phyloP scores from a whole-genome alignment of 2,888 invertebrate species.

The Cenopis cana region DNA sequence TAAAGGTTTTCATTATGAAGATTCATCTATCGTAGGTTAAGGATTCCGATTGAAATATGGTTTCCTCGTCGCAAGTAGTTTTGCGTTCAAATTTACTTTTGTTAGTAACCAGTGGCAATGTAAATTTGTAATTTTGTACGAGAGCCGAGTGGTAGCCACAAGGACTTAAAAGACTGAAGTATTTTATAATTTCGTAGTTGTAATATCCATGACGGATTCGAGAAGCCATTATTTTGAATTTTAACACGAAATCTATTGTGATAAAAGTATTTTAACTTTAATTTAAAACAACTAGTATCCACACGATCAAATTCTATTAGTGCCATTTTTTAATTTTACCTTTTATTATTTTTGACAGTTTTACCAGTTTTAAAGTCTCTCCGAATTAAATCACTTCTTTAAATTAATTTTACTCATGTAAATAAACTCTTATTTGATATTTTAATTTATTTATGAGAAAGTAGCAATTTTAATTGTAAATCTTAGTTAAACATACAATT shows the following conservation, averaged over 20 bases:
- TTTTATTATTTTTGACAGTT: slow-evolving; percentile 74
- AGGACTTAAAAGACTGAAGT: slow-evolving; percentile 81
- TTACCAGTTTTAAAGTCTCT: slow-evolving; percentile 58
- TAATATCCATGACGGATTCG: slow-evolving; percentile 72
- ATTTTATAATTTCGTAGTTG: slow-evolving; percentile 68
- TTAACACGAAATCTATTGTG: slow-evolving; percentile 74
- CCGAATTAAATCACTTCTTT: slow-evolving; percentile 55
- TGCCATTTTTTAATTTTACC: slow-evolving; percentile 67
- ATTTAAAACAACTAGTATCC: slow-evolving; percentile 62
- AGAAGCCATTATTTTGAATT: slow-evolving; percentile 69
- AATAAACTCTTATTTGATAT: slow-evolving; percentile 69
- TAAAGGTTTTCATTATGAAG: slow-evolving; percentile 27
- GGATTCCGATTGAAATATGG: slow-evolving; percentile 28
- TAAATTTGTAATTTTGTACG: slow-evolving; percentile 42
- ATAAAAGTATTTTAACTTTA: slow-evolving; percentile 77
- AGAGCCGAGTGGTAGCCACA: slow-evolving; percentile 62
- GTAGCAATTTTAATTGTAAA: slow-evolving; percentile 74
- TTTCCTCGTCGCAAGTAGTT: slow-evolving; percentile 18
- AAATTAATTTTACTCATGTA: slow-evolving; percentile 73
- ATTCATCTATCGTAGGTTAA: slow-evolving; percentile 34
- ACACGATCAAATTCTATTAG: slow-evolving; percentile 58
- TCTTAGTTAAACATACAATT: slow-evolving; percentile 71
- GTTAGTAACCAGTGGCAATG: slow-evolving; percentile 31
- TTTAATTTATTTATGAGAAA: slow-evolving; percentile 84
- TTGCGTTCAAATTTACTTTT: slow-evolving; percentile 27